Evolutionary conservation across 2,113 vertebrate species (phyloP).

Genomic region (Corythoichthys intestinalis): DNA sequence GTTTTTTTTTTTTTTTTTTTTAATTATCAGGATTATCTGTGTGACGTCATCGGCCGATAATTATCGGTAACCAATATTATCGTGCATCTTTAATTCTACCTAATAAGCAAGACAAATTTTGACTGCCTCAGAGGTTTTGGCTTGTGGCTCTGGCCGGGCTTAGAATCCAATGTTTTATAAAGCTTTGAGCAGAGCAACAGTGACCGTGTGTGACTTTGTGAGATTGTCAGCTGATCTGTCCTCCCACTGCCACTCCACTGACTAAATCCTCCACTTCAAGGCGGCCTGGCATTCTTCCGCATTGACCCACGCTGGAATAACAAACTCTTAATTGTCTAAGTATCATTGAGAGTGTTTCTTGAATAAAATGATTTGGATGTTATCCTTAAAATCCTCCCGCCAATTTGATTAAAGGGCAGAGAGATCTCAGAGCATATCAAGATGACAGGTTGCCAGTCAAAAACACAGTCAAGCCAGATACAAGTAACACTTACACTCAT

Average conservation of each 20-base stretch:
- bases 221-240: slow-evolving; percentile 60
- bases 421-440: not conserved
- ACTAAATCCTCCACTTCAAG: slow-evolving; percentile 44
- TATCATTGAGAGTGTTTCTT: not conserved
- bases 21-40: too few relatives aligned
- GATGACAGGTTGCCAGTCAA: not conserved
- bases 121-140: slow-evolving; percentile 23
- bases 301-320: slow-evolving; percentile 9
- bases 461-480: too few relatives aligned
- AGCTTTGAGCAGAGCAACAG: slow-evolving; percentile 35
- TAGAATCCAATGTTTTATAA: slow-evolving; percentile 47
- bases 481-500: not conserved
- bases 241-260: slow-evolving; percentile 55
- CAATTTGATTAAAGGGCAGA: too few relatives aligned
- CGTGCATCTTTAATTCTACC: not conserved
- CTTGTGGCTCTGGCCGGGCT: slow-evolving; percentile 10
- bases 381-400: not conserved
- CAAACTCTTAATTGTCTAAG: slow-evolving; percentile 20
- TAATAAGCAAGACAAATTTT: slow-evolving; percentile 3
- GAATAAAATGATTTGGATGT: not conserved
- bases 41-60: too few relatives aligned
- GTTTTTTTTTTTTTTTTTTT: too few relatives aligned
- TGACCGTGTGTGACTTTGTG: slow-evolving; percentile 55
- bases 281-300: slow-evolving; percentile 41
- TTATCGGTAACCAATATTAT: too few relatives aligned